A percentile compares a stretch with the other conserved stretches of the same genome.
Evolutionary conservation across 2,797 vertebrate genomes (phyloP).

Genomic region (Simalia tracyae): DNA sequence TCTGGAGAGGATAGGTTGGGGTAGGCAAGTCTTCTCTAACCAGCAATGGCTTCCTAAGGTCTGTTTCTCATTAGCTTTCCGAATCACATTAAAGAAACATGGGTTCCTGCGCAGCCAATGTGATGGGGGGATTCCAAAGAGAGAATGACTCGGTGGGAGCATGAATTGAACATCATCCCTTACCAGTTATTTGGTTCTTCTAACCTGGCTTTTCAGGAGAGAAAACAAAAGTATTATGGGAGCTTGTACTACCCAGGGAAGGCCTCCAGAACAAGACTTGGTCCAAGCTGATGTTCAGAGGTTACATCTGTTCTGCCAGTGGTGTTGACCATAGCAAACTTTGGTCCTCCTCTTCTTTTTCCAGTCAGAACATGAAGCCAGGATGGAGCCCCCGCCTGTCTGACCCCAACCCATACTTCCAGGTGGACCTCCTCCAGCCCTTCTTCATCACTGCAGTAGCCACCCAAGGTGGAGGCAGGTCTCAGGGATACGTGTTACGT

Average conservation of each 20-base stretch:
- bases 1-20: no score
- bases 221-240: neutral
- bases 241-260: neutral
- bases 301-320: neutral
- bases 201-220: neutral
- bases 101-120: no score
- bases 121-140: no score
- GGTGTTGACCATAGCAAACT: accelerated
- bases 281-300: neutral
- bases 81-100: no score
- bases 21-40: no score
- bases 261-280: neutral
- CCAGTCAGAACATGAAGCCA: slow-evolving; percentile 78
- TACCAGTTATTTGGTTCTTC: neutral
- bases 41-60: neutral
- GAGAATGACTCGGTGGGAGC: no score
- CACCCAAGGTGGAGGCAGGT: slow-evolving; percentile 78
- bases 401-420: slow-evolving; percentile 78
- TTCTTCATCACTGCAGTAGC: slow-evolving; percentile 80
- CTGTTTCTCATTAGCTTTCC: no score
- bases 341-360: neutral
- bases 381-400: slow-evolving; percentile 81
- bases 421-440: slow-evolving; percentile 83
- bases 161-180: no score
- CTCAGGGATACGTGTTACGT: slow-evolving; percentile 76